Conservation (phyloP, 1,140 invertebrate species). For the Tetramorium alpestre region DNA sequence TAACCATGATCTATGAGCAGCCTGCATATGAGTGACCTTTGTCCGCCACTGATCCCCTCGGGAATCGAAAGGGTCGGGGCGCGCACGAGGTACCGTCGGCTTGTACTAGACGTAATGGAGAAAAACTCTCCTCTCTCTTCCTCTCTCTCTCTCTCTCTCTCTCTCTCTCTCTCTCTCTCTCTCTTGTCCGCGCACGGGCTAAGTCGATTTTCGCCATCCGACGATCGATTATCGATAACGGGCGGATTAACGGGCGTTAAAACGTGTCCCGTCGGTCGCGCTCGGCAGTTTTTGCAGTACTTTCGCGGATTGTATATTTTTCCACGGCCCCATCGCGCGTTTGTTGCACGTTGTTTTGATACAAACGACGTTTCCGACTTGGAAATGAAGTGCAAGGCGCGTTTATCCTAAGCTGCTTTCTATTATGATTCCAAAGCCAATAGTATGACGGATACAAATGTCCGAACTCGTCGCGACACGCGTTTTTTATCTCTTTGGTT, state of each 20-base stretch:
- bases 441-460: slow-evolving; percentile 32
- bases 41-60: slow-evolving; percentile 68
- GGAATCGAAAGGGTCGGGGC: slow-evolving; percentile 74
- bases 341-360: slow-evolving; percentile 19
- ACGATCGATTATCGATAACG: slow-evolving; percentile 69
- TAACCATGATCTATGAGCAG: slow-evolving; percentile 81
- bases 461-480: neutral
- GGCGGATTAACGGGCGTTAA: slow-evolving; percentile 64
- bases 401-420: slow-evolving; percentile 45
- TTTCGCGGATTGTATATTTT: slow-evolving; percentile 45
- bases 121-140: slow-evolving; percentile 72
- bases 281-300: slow-evolving; percentile 10
- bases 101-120: slow-evolving; percentile 71
- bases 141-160: neutral
- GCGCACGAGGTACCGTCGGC: slow-evolving; percentile 39
- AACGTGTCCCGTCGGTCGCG: slow-evolving; percentile 47
- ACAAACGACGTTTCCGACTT: slow-evolving; percentile 16
- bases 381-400: neutral
- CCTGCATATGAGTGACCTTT: slow-evolving; percentile 81
- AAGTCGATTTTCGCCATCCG: slow-evolving; percentile 64
- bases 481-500: neutral
- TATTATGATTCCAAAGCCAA: slow-evolving; percentile 27
- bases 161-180: neutral
- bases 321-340: neutral
- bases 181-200: neutral